Evolutionary conservation across 2,797 vertebrate species (phyloP).

Genomic region (Darevskia nairensis): DNA sequence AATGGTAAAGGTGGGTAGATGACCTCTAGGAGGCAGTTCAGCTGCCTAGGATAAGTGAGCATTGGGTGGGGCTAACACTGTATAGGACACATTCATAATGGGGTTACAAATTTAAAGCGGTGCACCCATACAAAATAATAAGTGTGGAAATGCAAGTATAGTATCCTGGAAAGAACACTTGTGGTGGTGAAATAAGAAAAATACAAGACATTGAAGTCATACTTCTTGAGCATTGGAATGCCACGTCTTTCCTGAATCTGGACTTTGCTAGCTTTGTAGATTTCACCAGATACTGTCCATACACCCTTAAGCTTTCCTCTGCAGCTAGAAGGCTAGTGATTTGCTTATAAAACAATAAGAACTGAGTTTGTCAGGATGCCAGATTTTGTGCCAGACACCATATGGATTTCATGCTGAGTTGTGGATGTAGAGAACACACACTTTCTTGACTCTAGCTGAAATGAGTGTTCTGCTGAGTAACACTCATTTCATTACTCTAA

Average conservation of each 20-base stretch:
- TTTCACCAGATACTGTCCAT: not conserved
- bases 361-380: not conserved
- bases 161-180: not conserved
- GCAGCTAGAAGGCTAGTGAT: not conserved
- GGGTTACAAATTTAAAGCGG: not conserved
- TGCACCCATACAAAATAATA: not conserved
- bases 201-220: too few relatives aligned
- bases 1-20: not conserved
- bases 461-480: not conserved
- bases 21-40: too few relatives aligned
- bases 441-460: not conserved
- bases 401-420: not conserved
- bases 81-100: not conserved
- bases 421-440: not conserved
- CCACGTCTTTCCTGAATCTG: not conserved
- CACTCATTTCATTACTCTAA: too few relatives aligned
- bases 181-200: too few relatives aligned
- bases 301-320: not conserved
- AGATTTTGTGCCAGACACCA: not conserved
- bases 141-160: not conserved
- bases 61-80: not conserved
- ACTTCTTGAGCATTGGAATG: not conserved
- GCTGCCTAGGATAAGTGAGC: not conserved
- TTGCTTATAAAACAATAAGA: not conserved
- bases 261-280: not conserved